phyloP scores from a whole-genome alignment of 35 echinoderm and acorn worm genomes.

The Anneissia japonica region DNA sequence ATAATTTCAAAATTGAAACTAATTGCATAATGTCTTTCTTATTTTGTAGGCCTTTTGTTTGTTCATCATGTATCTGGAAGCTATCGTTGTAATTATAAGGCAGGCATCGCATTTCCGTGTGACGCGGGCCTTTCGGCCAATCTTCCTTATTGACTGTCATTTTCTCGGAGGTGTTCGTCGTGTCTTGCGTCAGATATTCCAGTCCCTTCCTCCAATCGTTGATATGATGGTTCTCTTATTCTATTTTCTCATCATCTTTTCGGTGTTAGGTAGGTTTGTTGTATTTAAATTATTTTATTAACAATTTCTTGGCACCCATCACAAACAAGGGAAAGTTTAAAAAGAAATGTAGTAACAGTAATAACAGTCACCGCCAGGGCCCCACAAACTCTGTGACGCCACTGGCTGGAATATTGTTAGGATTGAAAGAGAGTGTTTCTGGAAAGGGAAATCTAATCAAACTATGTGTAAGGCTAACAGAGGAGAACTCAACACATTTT shows the following conservation, averaged over 20 bases:
- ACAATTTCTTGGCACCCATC: too few relatives aligned
- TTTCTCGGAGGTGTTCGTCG: conserved; percentile 85
- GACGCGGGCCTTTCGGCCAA: conserved; percentile 70
- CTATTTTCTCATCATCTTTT: conserved; percentile 88
- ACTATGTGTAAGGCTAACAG: too few relatives aligned
- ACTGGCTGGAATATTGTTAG: too few relatives aligned
- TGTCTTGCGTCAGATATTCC: conserved; percentile 86
- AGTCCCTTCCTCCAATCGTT: conserved; percentile 83
- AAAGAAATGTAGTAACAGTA: too few relatives aligned
- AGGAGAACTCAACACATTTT: too few relatives aligned
- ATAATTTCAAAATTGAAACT: too few relatives aligned
- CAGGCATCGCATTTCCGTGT: conserved; percentile 85
- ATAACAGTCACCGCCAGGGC: too few relatives aligned
- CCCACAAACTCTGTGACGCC: too few relatives aligned
- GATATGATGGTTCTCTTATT: conserved; percentile 89
- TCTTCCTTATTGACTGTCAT: conserved; percentile 94
- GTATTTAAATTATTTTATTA: too few relatives aligned
- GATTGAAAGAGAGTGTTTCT: too few relatives aligned
- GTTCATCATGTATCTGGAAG: conserved; percentile 84
- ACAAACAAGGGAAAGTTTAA: too few relatives aligned
- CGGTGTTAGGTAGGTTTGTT: conserved; percentile 68
- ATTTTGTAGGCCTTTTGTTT: conserved; percentile 51
- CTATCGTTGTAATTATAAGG: conserved; percentile 57
- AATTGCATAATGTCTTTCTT: neutral
- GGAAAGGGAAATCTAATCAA: too few relatives aligned